These are phyloP conservation scores for Hydrochoerus hydrochaeris DNA, from an alignment of 2,113 vertebrate species.

Conservation along the genomic window DNA sequence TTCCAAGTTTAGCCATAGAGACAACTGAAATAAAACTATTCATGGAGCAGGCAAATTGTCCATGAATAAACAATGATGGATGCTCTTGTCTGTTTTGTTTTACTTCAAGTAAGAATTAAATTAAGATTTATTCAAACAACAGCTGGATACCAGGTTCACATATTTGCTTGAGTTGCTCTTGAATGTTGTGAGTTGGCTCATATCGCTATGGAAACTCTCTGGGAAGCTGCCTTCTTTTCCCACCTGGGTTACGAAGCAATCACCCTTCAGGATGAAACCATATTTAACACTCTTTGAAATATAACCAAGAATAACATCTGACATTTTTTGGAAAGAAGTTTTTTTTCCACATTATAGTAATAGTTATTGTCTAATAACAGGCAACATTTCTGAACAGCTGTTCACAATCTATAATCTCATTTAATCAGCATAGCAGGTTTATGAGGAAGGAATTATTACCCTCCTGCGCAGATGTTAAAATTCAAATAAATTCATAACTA, in stretches of 20 bases:
- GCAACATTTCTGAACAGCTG: conserved; percentile 50
- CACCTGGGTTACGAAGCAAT: conserved; percentile 62
- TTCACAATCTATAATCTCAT: conserved; percentile 59
- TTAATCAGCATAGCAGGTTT: conserved; percentile 26
- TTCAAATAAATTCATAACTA: conserved; percentile 55
- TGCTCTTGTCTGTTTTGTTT: conserved; percentile 59
- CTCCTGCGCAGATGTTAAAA: conserved; percentile 32
- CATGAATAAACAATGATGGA: conserved; percentile 6
- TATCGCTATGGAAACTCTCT: conserved; percentile 4
- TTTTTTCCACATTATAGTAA: conserved; percentile 31
- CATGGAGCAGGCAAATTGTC: background rate
- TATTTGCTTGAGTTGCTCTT: conserved; percentile 5
- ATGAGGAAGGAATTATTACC: conserved; percentile 27
- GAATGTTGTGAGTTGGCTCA: conserved; percentile 27
- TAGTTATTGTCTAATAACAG: conserved; percentile 14
- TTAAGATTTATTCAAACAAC: conserved; percentile 54
- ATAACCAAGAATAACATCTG: conserved; percentile 64
- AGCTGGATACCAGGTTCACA: conserved; percentile 14
- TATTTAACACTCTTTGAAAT: conserved; percentile 55
- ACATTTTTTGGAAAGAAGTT: conserved; percentile 38
- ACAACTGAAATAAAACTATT: conserved; percentile 14
- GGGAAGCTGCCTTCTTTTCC: conserved; percentile 26
- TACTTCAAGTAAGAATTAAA: conserved; percentile 55
- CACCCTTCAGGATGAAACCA: background rate
- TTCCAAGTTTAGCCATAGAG: background rate